These are phyloP conservation scores for Trachelipus rathkii DNA, from an alignment of 1,140 invertebrate species.

Conservation along the genomic window DNA sequence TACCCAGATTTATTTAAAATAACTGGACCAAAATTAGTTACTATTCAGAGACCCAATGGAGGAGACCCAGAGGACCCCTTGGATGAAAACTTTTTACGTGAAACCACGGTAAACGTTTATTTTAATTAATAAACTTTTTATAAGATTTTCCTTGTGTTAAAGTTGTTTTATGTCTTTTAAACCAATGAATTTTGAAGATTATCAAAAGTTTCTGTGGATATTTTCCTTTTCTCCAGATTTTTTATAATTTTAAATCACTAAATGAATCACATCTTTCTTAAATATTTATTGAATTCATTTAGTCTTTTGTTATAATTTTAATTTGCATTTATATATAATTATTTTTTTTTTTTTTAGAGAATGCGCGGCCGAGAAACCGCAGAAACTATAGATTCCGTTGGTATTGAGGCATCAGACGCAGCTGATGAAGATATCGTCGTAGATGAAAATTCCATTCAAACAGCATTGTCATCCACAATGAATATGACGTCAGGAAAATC, in stretches of 20 bases:
- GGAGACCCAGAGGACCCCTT: slow-evolving; percentile 89
- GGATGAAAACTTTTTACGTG: slow-evolving; percentile 83
- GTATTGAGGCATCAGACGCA: slow-evolving; percentile 44
- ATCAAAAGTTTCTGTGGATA: too few species aligned
- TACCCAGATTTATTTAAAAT: slow-evolving; percentile 52
- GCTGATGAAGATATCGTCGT: slow-evolving; percentile 74
- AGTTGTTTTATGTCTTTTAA: too few species aligned
- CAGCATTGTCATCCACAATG: slow-evolving; percentile 6
- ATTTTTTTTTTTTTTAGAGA: slow-evolving; percentile 50
- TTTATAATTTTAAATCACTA: neutral
- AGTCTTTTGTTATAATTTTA: neutral
- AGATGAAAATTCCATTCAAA: slow-evolving; percentile 54
- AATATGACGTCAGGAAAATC: slow-evolving; percentile 53
- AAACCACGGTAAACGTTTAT: slow-evolving; percentile 66
- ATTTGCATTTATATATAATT: too few species aligned
- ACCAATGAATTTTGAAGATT: too few species aligned
- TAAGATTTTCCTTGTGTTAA: too few species aligned
- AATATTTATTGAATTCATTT: neutral
- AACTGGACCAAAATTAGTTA: slow-evolving; percentile 52
- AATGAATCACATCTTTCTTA: neutral
- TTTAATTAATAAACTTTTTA: neutral
- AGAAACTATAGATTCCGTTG: slow-evolving; percentile 42
- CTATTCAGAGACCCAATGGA: slow-evolving; percentile 66
- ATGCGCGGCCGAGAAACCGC: slow-evolving; percentile 61
- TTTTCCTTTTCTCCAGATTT: neutral